Percentiles rank a stretch among this genome's conserved stretches.
phyloP scores from a whole-genome alignment of 1,140 invertebrate species.

The Magallana ariakensis region DNA sequence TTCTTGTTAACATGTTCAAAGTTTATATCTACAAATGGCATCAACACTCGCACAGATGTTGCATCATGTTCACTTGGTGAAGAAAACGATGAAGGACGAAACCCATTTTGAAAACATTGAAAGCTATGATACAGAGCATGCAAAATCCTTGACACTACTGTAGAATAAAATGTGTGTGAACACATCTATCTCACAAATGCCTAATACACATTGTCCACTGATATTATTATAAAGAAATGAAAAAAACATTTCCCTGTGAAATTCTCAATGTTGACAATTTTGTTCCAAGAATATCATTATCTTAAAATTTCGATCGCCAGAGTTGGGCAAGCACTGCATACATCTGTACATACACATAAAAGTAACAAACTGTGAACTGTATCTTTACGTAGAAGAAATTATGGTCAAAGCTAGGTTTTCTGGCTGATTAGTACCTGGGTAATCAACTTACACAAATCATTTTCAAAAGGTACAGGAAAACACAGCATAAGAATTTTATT shows the following conservation, averaged over 20 bases:
- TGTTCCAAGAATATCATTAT: background rate
- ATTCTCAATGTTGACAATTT: background rate
- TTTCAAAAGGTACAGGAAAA: too few species aligned
- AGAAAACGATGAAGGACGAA: slow-evolving; percentile 12
- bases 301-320: background rate
- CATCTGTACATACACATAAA: background rate
- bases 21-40: slow-evolving; percentile 29
- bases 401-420: too few species aligned
- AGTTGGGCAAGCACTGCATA: slow-evolving; percentile 9
- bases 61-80: slow-evolving; percentile 33
- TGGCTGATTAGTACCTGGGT: too few species aligned
- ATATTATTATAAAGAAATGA: background rate
- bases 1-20: slow-evolving; percentile 20
- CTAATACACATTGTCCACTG: background rate
- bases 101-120: slow-evolving; percentile 20
- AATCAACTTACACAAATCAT: too few species aligned
- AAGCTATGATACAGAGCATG: slow-evolving; percentile 31
- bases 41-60: slow-evolving; percentile 1
- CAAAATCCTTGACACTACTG: slow-evolving; percentile 12
- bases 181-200: slow-evolving; percentile 2
- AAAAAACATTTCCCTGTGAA: background rate
- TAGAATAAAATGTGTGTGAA: background rate
- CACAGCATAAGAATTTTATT: too few species aligned
- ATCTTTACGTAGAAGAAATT: background rate
- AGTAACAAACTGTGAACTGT: background rate